These are phyloP conservation scores for Mormyrus proboscirostris DNA, from an alignment of 2,797 vertebrate species.

Conservation along the genomic window DNA sequence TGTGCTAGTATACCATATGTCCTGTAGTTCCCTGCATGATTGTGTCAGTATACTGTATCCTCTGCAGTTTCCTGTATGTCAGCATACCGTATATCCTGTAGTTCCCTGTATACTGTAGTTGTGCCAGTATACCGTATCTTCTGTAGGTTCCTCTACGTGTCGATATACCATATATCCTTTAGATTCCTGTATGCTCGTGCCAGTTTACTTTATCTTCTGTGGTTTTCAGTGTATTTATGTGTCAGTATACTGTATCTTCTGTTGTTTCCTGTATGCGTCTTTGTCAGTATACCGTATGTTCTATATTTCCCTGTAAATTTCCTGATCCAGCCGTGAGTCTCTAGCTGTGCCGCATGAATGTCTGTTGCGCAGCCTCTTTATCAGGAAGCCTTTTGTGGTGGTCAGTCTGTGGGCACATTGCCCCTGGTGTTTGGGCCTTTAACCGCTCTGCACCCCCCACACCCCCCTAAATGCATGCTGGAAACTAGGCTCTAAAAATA, in stretches of 20 bases:
- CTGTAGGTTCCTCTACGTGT: neutral
- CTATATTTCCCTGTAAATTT: neutral
- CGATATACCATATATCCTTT: neutral
- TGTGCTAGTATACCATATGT: neutral
- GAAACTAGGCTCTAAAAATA: neutral
- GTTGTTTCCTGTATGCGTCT: neutral
- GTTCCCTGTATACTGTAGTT: neutral
- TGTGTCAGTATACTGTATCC: neutral
- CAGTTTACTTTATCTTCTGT: neutral
- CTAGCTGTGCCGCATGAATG: neutral
- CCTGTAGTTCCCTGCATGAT: neutral
- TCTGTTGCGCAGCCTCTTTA: neutral
- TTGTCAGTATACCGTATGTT: neutral
- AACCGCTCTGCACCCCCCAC: constrained; percentile 26
- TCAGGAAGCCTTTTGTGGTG: constrained; percentile 57
- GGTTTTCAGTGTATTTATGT: neutral
- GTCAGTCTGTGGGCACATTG: constrained; percentile 60
- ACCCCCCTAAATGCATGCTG: neutral
- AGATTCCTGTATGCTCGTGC: neutral
- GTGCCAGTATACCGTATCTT: neutral
- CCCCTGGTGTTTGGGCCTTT: constrained; percentile 63
- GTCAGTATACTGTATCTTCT: neutral
- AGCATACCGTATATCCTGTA: neutral
- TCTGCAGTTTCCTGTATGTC: neutral
- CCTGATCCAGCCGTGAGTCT: neutral